Conservation (phyloP, 2,113 vertebrate species). For the Scolopax mira region DNA sequence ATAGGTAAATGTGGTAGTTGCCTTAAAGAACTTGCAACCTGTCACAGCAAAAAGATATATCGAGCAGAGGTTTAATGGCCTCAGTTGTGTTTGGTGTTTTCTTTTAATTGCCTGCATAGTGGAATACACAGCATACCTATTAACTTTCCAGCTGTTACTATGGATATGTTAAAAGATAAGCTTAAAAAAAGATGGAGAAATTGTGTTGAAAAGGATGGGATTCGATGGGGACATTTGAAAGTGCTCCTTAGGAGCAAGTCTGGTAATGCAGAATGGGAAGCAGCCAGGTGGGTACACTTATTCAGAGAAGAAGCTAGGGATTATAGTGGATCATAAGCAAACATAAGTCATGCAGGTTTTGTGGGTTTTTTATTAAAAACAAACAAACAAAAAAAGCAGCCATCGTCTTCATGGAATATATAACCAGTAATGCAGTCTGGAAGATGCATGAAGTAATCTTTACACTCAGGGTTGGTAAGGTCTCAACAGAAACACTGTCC, state of each 20-base stretch:
- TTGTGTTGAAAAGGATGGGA: background rate
- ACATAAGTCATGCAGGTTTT: background rate
- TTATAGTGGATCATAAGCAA: background rate
- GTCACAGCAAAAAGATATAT: background rate
- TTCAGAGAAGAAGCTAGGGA: background rate
- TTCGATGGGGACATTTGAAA: background rate
- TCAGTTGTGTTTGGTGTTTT: background rate
- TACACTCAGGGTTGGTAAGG: background rate
- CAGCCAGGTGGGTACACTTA: background rate
- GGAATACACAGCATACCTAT: background rate
- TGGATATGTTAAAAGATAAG: background rate
- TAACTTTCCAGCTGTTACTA: background rate
- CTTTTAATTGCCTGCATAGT: background rate
- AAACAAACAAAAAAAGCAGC: background rate
- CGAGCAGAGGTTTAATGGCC: background rate
- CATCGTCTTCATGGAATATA: background rate
- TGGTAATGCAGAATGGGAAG: background rate
- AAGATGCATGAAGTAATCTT: background rate
- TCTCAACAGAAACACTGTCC: background rate
- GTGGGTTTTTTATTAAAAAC: background rate
- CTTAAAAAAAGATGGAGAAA: background rate
- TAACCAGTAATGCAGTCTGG: background rate
- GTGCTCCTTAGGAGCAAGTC: background rate
- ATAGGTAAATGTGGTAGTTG: background rate
- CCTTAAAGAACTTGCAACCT: background rate